Evolutionary conservation across 1,140 invertebrate genomes (phyloP).

Genomic region (Lucilia cuprina): DNA sequence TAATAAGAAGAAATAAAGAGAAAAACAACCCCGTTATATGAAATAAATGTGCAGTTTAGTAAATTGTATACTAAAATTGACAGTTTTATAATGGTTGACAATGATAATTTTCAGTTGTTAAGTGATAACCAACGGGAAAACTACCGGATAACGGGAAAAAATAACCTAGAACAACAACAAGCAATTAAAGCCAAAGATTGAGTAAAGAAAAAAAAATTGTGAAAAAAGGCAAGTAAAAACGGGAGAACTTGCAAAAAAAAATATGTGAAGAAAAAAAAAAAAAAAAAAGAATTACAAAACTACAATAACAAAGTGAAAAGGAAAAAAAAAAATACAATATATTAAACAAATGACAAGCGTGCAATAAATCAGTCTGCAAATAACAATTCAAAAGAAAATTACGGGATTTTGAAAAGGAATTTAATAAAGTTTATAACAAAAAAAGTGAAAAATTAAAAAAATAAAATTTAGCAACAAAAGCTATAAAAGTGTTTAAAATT

Average conservation of each 20-base stretch:
- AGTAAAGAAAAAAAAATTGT: not conserved
- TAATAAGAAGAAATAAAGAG: not conserved
- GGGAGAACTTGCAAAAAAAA: not conserved
- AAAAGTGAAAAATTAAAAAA: not conserved
- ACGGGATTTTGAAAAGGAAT: not conserved
- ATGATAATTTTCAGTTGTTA: conserved; percentile 13
- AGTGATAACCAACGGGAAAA: conserved; percentile 28
- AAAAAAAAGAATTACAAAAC: not conserved
- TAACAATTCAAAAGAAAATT: not conserved
- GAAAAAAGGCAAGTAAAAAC: not conserved
- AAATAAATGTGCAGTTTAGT: not conserved
- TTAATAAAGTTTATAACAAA: not conserved
- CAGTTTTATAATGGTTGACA: conserved; percentile 28
- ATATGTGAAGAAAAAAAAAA: not conserved
- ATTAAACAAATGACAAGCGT: not conserved
- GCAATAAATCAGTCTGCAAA: not conserved
- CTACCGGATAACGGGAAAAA: conserved; percentile 28
- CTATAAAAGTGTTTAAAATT: not conserved
- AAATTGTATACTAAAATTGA: conserved; percentile 18
- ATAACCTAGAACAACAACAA: not conserved
- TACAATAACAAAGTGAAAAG: not conserved
- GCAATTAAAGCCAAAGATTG: not conserved
- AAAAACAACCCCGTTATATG: conserved; percentile 12
- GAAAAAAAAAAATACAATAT: not conserved
- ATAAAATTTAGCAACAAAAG: not conserved